Evolutionary conservation across 2,888 invertebrate genomes (phyloP).

Genomic region (Phrixothrix hirtus): DNA sequence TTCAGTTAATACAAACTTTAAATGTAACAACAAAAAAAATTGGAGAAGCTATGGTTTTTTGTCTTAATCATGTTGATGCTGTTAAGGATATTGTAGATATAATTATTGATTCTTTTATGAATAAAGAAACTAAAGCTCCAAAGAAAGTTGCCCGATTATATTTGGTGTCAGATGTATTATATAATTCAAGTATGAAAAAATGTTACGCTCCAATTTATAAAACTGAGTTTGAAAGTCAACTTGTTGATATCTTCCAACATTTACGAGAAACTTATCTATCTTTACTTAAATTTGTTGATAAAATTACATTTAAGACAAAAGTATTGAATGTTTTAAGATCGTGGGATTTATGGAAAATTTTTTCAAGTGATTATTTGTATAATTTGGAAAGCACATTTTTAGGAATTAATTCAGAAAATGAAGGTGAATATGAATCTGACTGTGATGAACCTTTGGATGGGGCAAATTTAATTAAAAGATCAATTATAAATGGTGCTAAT

Average conservation of each 20-base stretch:
- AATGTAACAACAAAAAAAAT: conserved; percentile 76
- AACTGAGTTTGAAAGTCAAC: conserved; percentile 76
- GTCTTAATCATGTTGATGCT: conserved; percentile 93
- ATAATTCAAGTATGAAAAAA: conserved; percentile 87
- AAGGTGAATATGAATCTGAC: conserved; percentile 48
- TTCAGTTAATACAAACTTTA: conserved; percentile 82
- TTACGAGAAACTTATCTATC: conserved; percentile 69
- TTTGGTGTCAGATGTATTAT: conserved; percentile 92
- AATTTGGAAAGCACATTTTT: conserved; percentile 85
- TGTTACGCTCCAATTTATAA: conserved; percentile 88
- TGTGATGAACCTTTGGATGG: conserved; percentile 53
- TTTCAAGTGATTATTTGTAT: conserved; percentile 84
- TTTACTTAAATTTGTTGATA: conserved; percentile 78
- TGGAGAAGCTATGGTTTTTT: conserved; percentile 95
- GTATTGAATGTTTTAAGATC: conserved; percentile 86
- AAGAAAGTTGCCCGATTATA: conserved; percentile 91
- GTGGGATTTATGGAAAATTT: conserved; percentile 96
- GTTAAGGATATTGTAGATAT: conserved; percentile 91
- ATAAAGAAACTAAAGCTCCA: conserved; percentile 66
- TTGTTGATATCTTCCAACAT: conserved; percentile 74
- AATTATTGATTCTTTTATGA: conserved; percentile 82
- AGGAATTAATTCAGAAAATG: conserved; percentile 59
- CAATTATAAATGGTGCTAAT: conserved; percentile 37
- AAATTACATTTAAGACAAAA: conserved; percentile 86
- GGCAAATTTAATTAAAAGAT: conserved; percentile 47